Evolutionary conservation across 92 coral and sea anemone species (phyloP).

Genomic region (Palythoa caribaeorum): DNA sequence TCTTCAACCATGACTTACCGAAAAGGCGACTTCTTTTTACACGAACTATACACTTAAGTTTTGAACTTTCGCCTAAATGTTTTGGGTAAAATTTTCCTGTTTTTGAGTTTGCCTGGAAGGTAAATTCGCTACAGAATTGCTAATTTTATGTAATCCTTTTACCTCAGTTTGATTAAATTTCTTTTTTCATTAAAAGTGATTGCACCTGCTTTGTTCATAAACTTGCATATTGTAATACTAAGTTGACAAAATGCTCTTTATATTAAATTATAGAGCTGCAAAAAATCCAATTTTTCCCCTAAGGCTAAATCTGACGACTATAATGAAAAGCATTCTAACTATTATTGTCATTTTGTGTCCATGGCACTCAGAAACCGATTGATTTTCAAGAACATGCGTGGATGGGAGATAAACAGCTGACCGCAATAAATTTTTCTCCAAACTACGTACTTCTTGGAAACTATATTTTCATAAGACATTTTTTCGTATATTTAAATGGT

Average conservation of each 20-base stretch:
- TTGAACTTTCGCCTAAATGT: too few relatives aligned
- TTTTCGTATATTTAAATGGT: too few relatives aligned
- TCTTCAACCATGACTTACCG: background rate
- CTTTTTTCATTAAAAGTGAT: background rate
- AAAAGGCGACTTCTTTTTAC: background rate
- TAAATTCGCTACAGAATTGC: background rate
- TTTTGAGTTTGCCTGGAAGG: background rate
- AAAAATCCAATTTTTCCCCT: too few relatives aligned
- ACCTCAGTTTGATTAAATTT: background rate
- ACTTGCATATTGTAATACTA: too few relatives aligned
- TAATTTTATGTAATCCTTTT: background rate
- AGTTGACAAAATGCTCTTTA: too few relatives aligned
- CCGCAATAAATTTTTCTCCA: background rate
- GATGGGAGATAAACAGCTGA: background rate
- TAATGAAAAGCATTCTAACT: background rate
- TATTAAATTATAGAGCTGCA: too few relatives aligned
- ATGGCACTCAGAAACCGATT: background rate
- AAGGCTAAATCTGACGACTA: too few relatives aligned
- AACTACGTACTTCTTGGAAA: background rate
- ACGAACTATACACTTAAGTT: background rate
- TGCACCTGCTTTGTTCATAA: too few relatives aligned
- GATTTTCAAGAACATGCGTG: constrained; percentile 3
- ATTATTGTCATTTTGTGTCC: background rate
- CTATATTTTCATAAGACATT: background rate
- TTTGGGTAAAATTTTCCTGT: background rate